Evolutionary conservation across 2,797 vertebrate genomes (phyloP).

Genomic region (Pangasius macronema): DNA sequence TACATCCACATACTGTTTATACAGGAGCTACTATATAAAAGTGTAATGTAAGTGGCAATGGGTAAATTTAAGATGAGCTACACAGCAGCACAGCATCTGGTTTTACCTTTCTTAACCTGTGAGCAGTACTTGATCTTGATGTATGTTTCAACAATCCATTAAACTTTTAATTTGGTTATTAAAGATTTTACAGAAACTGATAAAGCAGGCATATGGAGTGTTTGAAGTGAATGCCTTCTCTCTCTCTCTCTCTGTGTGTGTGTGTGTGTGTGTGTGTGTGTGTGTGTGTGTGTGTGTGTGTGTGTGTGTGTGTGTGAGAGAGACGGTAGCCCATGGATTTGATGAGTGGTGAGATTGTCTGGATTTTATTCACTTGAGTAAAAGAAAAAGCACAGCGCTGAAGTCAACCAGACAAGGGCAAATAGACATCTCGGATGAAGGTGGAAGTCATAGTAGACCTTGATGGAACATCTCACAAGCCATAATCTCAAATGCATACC

Average conservation of each 20-base stretch:
- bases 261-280: constrained; percentile 13
- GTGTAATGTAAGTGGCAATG: neutral
- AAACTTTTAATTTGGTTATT: constrained; percentile 44
- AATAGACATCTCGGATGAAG: neutral
- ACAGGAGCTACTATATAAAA: neutral
- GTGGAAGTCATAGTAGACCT: neutral
- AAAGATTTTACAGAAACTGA: constrained; percentile 39
- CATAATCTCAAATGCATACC: neutral
- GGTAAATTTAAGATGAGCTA: constrained; percentile 9
- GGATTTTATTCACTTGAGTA: neutral
- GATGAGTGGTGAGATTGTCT: neutral
- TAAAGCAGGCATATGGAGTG: constrained; percentile 19
- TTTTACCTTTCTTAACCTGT: constrained; percentile 15
- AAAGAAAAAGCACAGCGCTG: neutral
- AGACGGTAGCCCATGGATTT: neutral
- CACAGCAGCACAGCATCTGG: neutral
- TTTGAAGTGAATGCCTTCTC: constrained; percentile 28
- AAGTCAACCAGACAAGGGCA: neutral
- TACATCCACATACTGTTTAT: neutral
- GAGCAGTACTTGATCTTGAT: constrained; percentile 11
- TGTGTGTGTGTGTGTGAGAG: neutral
- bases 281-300: neutral
- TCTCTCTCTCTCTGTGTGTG: constrained; percentile 2
- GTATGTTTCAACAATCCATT: constrained; percentile 31
- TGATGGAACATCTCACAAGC: neutral